Percentiles rank a stretch among this genome's conserved stretches.
phyloP scores from a whole-genome alignment of 2,797 vertebrate genomes.

The Pseudotriccus pelzelni region DNA sequence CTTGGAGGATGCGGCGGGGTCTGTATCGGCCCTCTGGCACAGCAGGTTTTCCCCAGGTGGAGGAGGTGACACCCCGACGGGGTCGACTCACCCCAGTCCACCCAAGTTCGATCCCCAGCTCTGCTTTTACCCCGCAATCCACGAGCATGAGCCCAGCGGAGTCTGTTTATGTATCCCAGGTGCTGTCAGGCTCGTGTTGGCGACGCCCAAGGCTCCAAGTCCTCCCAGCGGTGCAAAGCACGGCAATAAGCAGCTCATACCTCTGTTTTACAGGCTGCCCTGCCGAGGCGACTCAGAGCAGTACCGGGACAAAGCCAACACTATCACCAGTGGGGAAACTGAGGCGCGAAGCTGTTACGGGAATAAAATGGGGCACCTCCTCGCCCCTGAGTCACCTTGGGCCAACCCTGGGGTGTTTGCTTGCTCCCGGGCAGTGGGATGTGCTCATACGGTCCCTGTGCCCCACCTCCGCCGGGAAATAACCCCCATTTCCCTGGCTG shows the following conservation, averaged over 20 bases:
- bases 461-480: neutral
- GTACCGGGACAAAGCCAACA: accelerated
- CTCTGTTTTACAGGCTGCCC: neutral
- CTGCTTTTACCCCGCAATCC: neutral
- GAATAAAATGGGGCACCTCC: neutral
- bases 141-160: accelerated
- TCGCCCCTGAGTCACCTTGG: accelerated
- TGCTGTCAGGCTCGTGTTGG: neutral
- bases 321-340: neutral
- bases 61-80: neutral
- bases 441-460: accelerated
- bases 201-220: neutral
- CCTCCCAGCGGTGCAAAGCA: neutral
- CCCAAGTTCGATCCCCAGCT: neutral
- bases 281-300: neutral
- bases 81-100: accelerated
- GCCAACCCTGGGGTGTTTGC: neutral
- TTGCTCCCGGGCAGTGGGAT: neutral
- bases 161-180: neutral
- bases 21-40: accelerated
- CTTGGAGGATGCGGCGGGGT: neutral
- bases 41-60: neutral
- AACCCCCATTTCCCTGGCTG: neutral
- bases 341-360: neutral
- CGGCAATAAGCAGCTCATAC: too few relatives aligned